Conservation (phyloP, 2,113 vertebrate species). For the Python bivittatus region DNA sequence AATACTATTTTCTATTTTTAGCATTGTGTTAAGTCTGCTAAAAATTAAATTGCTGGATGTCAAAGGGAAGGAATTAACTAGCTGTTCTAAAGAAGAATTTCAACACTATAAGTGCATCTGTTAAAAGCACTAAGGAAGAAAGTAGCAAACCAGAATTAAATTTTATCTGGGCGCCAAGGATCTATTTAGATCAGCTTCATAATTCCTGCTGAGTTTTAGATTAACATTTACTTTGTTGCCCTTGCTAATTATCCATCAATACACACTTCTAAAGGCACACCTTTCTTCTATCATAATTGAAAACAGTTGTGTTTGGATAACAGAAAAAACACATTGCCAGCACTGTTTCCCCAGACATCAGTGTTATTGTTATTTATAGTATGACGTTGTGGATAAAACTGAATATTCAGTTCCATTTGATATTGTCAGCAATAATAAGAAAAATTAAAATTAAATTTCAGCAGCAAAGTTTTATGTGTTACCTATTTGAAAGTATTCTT, state of each 20-base stretch:
- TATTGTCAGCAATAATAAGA: neutral
- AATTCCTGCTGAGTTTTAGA: conserved; percentile 27
- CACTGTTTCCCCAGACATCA: conserved; percentile 18
- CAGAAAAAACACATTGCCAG: neutral
- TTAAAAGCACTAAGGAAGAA: conserved; percentile 56
- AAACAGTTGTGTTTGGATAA: rapidly evolving
- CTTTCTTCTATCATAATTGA: conserved; percentile 19
- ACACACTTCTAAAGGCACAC: conserved; percentile 25
- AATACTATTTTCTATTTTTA: conserved; percentile 63
- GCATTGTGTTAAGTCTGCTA: conserved; percentile 61
- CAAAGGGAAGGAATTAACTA: conserved; percentile 65
- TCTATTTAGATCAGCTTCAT: conserved; percentile 43
- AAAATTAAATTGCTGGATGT: conserved; percentile 63
- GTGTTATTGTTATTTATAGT: neutral
- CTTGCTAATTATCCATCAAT: conserved; percentile 32
- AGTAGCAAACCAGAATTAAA: conserved; percentile 53
- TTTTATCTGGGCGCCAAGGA: conserved; percentile 39
- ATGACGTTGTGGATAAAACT: neutral
- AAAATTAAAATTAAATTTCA: neutral
- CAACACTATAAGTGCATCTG: conserved; percentile 55
- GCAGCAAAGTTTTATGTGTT: neutral
- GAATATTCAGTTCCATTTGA: neutral
- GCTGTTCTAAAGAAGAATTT: conserved; percentile 56
- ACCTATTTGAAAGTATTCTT: neutral
- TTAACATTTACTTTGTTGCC: conserved; percentile 34